phyloP scores from a whole-genome alignment of 2,797 vertebrate species.

The Cyprinella venusta region DNA sequence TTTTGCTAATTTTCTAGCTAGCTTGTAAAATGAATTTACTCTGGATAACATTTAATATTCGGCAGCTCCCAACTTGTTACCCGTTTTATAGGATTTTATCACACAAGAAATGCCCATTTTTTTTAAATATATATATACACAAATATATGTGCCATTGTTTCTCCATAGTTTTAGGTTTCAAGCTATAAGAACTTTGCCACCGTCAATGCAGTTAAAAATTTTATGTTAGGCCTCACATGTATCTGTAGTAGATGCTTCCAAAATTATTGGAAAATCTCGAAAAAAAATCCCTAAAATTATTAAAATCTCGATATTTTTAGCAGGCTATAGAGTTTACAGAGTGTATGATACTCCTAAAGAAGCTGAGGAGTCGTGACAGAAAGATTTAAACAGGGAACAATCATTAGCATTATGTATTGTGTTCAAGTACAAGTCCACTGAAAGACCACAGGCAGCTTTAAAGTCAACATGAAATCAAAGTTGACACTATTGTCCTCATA shows the following conservation, averaged over 20 bases:
- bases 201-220: neutral
- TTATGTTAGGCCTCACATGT: neutral
- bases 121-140: neutral
- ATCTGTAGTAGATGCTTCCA: neutral
- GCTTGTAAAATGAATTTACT: no score
- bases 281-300: no score
- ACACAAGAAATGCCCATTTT: neutral
- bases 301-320: neutral
- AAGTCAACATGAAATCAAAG: neutral
- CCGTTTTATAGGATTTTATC: neutral
- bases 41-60: no score
- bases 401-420: neutral
- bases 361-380: neutral
- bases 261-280: no score
- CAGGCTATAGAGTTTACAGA: no score
- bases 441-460: neutral
- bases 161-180: neutral
- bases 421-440: neutral
- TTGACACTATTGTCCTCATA: neutral
- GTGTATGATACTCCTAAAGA: neutral
- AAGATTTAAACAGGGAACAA: neutral
- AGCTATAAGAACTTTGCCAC: neutral
- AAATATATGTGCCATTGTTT: neutral
- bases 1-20: no score
- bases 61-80: neutral